A percentile compares a stretch with the other conserved stretches of the same genome.
Conservation (phyloP, 2,888 invertebrate species). For the Rotaria sp. region DNA sequence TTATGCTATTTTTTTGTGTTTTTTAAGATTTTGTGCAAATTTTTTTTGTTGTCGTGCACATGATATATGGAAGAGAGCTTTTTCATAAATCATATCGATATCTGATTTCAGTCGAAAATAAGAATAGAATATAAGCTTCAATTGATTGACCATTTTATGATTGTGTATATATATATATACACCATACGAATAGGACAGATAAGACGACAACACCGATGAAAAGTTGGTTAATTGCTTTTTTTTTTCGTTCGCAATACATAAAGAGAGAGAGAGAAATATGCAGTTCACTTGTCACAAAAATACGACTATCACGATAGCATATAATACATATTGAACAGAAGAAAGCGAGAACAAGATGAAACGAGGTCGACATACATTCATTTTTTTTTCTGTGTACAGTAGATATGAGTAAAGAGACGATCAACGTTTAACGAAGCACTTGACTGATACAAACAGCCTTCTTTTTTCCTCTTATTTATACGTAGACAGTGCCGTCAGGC, state of each 20-base stretch:
- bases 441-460: background rate
- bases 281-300: conserved; percentile 15
- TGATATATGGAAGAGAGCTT: conserved; percentile 19
- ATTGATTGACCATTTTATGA: conserved; percentile 10
- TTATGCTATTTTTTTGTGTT: background rate
- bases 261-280: background rate
- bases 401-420: conserved; percentile 24
- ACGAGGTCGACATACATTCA: conserved; percentile 7
- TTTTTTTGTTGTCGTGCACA: background rate
- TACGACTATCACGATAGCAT: background rate
- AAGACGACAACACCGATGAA: background rate
- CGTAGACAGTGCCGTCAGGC: background rate
- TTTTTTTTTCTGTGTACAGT: background rate
- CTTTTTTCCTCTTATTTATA: background rate
- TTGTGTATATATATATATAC: background rate
- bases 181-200: conserved; percentile 1
- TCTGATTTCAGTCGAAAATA: background rate
- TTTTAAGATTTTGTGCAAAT: background rate
- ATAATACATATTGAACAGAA: background rate
- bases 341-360: background rate
- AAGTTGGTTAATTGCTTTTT: conserved; percentile 30
- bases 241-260: background rate
- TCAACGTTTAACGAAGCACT: conserved; percentile 12
- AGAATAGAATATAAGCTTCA: background rate
- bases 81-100: background rate